These are phyloP conservation scores for Morelia viridis DNA, from an alignment of 2,797 vertebrate genomes.

Conservation along the genomic window DNA sequence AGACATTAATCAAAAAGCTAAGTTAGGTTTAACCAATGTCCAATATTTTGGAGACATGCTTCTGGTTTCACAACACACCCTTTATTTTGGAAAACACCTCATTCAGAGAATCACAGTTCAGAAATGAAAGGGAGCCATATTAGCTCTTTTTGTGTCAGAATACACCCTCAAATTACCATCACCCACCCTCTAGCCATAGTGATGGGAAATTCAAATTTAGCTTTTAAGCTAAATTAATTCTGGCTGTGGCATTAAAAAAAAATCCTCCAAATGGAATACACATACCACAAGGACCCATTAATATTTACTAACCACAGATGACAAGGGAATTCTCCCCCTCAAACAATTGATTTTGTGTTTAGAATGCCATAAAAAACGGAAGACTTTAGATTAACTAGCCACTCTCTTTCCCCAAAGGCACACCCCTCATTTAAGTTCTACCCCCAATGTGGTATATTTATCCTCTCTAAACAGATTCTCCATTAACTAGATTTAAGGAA, in stretches of 20 bases:
- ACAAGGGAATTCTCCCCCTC: not conserved
- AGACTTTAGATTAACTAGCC: not conserved
- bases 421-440: conserved; percentile 4
- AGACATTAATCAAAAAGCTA: not conserved
- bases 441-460: not conserved
- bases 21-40: not conserved
- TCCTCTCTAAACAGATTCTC: not conserved
- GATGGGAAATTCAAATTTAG: conserved; percentile 10
- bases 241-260: not conserved
- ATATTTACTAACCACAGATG: conserved; percentile 1
- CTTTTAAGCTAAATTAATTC: conserved; percentile 25
- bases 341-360: not conserved
- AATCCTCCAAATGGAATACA: not conserved
- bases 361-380: not conserved
- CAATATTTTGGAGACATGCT: not conserved
- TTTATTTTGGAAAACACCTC: conserved; percentile 5
- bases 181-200: conserved; percentile 1
- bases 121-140: conserved; percentile 38
- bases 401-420: conserved; percentile 12
- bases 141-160: conserved; percentile 19
- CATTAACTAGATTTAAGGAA: not conserved
- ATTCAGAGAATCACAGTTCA: not conserved
- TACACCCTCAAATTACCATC: not conserved
- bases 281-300: not conserved
- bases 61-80: not conserved